Conservation (phyloP, 2,797 vertebrate species). For the Buceros bicornis region DNA sequence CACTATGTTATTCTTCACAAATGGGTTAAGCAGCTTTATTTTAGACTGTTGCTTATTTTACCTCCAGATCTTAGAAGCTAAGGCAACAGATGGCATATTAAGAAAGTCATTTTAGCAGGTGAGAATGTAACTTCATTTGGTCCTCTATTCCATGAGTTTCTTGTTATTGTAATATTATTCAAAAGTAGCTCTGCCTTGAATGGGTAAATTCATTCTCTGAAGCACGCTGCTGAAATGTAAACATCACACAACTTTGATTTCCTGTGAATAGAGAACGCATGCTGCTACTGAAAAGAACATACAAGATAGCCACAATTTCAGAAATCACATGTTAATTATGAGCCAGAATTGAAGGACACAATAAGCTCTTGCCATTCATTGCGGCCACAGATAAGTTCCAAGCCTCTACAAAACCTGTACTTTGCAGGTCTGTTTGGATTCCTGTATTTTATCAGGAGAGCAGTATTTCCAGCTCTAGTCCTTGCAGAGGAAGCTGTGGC, state of each 20-base stretch:
- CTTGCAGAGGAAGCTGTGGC: not conserved
- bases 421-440: not conserved
- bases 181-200: constrained; percentile 38
- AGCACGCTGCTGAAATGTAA: constrained; percentile 46
- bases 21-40: not conserved
- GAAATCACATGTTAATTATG: constrained; percentile 68
- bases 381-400: constrained; percentile 10
- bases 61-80: not conserved
- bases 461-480: not conserved
- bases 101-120: constrained; percentile 11
- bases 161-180: constrained; percentile 19
- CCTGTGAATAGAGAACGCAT: constrained; percentile 63
- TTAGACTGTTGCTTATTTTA: not conserved
- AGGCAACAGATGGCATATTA: not conserved
- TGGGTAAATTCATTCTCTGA: constrained; percentile 39
- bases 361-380: constrained; percentile 15
- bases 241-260: constrained; percentile 66
- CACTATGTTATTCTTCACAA: not conserved
- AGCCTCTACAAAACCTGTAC: not conserved
- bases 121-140: not conserved
- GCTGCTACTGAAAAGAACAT: constrained; percentile 67
- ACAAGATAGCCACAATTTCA: constrained; percentile 46
- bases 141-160: not conserved
- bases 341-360: constrained; percentile 17
- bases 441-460: not conserved